A percentile compares a stretch with the other conserved stretches of the same genome.
Conservation (phyloP, 2,113 vertebrate genomes). For the Hiodon tergisus region DNA sequence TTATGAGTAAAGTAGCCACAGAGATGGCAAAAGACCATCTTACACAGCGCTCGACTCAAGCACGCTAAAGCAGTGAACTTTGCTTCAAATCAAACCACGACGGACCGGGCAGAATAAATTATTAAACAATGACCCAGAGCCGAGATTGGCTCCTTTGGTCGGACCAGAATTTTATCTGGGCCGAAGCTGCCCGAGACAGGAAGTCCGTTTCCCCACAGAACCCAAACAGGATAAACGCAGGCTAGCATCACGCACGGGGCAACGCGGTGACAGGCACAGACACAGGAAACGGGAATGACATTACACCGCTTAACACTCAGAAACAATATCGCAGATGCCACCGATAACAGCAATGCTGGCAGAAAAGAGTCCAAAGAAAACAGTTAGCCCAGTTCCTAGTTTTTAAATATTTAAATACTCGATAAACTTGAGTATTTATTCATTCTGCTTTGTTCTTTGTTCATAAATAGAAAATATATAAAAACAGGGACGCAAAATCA, state of each 20-base stretch:
- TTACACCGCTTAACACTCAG: neutral
- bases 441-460: too few relatives aligned
- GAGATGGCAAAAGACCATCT: neutral
- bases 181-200: slow-evolving; percentile 22
- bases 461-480: too few relatives aligned
- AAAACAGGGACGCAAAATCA: too few relatives aligned
- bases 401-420: neutral
- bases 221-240: slow-evolving; percentile 36
- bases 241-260: neutral
- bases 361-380: too few relatives aligned
- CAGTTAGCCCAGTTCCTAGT: neutral
- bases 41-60: neutral
- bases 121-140: neutral
- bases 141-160: neutral
- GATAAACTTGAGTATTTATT: too few relatives aligned
- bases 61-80: neutral
- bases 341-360: neutral
- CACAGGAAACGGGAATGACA: slow-evolving; percentile 16
- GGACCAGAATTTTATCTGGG: slow-evolving; percentile 22
- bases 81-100: too few relatives aligned
- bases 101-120: neutral
- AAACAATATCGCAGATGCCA: neutral
- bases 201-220: slow-evolving; percentile 24
- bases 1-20: neutral
- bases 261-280: slow-evolving; percentile 10